Base-by-base conservation (phyloP, 2,888 invertebrate genomes). In the Diarsia brunnea region DNA sequence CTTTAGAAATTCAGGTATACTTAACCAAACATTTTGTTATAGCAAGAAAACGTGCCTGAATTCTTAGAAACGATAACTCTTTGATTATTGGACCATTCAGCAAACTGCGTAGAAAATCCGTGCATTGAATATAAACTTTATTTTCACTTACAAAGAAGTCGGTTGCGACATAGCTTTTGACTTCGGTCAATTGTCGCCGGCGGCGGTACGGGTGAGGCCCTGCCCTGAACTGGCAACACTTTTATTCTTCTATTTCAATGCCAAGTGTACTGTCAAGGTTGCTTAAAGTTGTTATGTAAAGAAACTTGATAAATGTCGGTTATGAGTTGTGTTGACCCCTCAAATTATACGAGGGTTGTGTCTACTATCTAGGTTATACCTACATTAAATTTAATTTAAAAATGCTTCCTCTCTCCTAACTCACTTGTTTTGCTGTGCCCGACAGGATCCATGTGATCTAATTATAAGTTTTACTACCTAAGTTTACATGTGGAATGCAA, bases 191-290 rank as follows among this genome's bases (percentile, higher is more conserved):
- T 63, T 45, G 21, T 38, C 24, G 31, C 73, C 69, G 43, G 19
- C 24, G 51, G 69, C 24, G 69, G 55, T 38, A 38, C 51, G 27
- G 43, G 31, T 16, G 21, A 73, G 61, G 65, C 58, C 43, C 61
- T 16, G 5, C 66, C 14, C 45, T 0, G 43, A 49, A 24, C 12
- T 43, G 63, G 11, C n/a, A 5, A 66, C 12, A 10, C 27, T 79
- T 69, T 66, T 55, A 64, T 77, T 70, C 21, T 70, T 73, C 68
- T 49, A 38, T 66, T 80, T 75, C 81, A 84, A 75, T 81, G 84
- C 73, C 81, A 81, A 84, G 84, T 73, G 68, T 80, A 72, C n/a
- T 64, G 73, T 43, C 76, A 83, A 80, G 83, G 83, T 78, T 75
- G 8, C 65, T 69, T 63, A 16, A 75, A 58, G 67, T 47, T 70